These are phyloP conservation scores for Neogale vison DNA, from an alignment of 2,113 vertebrate genomes.

Conservation along the genomic window DNA sequence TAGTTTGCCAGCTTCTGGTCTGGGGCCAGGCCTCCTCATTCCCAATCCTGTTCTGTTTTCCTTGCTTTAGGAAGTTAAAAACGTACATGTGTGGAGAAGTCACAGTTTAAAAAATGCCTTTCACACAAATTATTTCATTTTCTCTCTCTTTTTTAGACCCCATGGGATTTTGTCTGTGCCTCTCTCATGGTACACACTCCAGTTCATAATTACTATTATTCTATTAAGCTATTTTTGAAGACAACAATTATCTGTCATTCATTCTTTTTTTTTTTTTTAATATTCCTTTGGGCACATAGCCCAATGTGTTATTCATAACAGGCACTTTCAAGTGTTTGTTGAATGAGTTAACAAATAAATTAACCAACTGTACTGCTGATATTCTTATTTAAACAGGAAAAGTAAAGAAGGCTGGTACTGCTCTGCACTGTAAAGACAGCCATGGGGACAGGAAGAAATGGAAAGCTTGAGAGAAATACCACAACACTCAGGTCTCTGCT, in stretches of 20 bases:
- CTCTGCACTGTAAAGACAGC: neutral
- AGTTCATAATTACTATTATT: neutral
- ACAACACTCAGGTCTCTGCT: neutral
- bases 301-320: slow-evolving; percentile 26
- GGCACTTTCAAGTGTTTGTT: slow-evolving; percentile 2
- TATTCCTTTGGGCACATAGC: neutral
- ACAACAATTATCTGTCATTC: neutral
- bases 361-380: no score
- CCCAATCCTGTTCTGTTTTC: neutral
- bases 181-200: neutral
- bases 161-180: neutral
- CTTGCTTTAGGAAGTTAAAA: slow-evolving; percentile 34
- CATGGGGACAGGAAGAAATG: neutral
- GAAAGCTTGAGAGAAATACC: neutral
- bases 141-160: neutral
- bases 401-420: neutral
- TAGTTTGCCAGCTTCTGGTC: neutral
- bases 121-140: neutral
- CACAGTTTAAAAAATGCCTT: neutral
- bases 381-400: neutral
- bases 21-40: neutral
- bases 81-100: neutral
- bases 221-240: neutral
- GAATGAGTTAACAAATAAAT: neutral
- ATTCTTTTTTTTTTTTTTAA: neutral